phyloP scores from a whole-genome alignment of 1,140 invertebrate genomes.

The Asobara japonica region DNA sequence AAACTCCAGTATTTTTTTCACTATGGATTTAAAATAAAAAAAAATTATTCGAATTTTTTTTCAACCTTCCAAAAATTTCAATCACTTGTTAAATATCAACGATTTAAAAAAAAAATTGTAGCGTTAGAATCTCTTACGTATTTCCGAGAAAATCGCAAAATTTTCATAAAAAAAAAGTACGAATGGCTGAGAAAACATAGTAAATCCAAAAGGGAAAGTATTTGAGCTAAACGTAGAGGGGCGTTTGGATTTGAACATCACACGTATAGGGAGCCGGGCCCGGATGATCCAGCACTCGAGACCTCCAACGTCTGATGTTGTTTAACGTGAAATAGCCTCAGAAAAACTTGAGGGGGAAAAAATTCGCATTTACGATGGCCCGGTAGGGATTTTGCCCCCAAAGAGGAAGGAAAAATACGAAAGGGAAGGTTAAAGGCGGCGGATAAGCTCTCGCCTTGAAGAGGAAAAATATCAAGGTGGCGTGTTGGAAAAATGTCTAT shows the following conservation, averaged over 20 bases:
- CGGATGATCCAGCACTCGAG: conserved; percentile 14
- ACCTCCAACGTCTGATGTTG: conserved; percentile 7
- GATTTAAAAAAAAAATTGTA: too few relatives aligned
- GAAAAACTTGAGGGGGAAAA: not conserved
- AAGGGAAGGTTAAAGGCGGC: not conserved
- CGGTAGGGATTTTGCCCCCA: not conserved
- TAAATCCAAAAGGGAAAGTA: not conserved
- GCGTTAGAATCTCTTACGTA: too few relatives aligned
- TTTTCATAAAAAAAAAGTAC: not conserved
- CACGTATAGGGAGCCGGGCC: not conserved
- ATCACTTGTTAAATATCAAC: too few relatives aligned
- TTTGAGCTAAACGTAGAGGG: not conserved
- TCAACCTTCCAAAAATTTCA: too few relatives aligned
- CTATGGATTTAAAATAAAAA: too few relatives aligned
- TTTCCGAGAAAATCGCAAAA: too few relatives aligned
- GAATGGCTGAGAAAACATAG: not conserved
- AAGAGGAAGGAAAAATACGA: not conserved
- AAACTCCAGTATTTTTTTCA: too few relatives aligned
- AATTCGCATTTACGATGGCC: conserved; percentile 16
- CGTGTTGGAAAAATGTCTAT: conserved; percentile 14
- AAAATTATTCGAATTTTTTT: too few relatives aligned
- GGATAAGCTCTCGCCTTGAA: conserved; percentile 11
- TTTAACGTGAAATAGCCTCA: conserved; percentile 15
- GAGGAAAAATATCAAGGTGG: conserved; percentile 15
- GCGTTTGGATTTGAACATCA: not conserved